Conservation (phyloP, 2,113 vertebrate genomes). For the Notothenia coriiceps region DNA sequence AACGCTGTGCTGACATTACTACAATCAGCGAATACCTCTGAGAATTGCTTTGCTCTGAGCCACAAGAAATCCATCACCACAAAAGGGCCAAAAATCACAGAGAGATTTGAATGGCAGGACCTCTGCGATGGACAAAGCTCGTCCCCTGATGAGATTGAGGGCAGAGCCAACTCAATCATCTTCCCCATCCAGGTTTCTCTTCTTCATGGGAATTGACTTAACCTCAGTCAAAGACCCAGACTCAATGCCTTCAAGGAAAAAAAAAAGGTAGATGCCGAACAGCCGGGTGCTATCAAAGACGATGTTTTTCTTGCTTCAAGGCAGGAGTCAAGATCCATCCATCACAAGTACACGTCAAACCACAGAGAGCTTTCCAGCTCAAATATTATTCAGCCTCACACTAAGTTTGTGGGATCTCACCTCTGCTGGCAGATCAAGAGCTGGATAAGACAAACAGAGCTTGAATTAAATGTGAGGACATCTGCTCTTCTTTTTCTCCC, state of each 20-base stretch:
- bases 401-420: slow-evolving; percentile 65
- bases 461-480: slow-evolving; percentile 28
- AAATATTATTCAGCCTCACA: slow-evolving; percentile 68
- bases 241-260: slow-evolving; percentile 36
- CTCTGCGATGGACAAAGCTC: slow-evolving; percentile 26
- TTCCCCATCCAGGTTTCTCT: background rate
- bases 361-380: slow-evolving; percentile 58
- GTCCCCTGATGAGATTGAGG: slow-evolving; percentile 45
- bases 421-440: slow-evolving; percentile 55
- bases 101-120: slow-evolving; percentile 22
- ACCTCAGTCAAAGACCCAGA: slow-evolving; percentile 17
- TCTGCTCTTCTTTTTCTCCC: slow-evolving; percentile 28
- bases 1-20: slow-evolving; percentile 18
- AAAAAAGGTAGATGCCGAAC: slow-evolving; percentile 38
- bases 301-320: slow-evolving; percentile 38
- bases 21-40: slow-evolving; percentile 23
- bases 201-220: slow-evolving; percentile 32
- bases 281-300: slow-evolving; percentile 10
- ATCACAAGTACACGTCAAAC: slow-evolving; percentile 54
- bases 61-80: slow-evolving; percentile 28
- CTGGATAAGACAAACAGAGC: slow-evolving; percentile 42
- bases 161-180: slow-evolving; percentile 41
- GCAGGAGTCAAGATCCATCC: slow-evolving; percentile 49
- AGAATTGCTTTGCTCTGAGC: slow-evolving; percentile 20
- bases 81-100: slow-evolving; percentile 52